Evolutionary conservation across 2,113 vertebrate genomes (phyloP), one percentile per base, ranked within the genome.

Genomic region (Acanthochromis polyacanthus): DNA sequence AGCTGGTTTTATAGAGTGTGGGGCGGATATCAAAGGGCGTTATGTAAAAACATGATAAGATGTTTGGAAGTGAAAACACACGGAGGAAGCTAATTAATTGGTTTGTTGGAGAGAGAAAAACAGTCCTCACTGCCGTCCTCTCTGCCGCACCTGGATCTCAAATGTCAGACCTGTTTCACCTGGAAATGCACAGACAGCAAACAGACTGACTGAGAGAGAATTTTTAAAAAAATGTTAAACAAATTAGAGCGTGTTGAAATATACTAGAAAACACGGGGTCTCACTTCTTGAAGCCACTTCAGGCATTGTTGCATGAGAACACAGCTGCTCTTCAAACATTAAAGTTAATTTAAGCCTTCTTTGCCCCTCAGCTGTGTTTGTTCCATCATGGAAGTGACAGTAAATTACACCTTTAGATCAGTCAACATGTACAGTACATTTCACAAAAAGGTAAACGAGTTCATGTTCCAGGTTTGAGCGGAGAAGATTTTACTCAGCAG

Each of bases 151-250:
- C 89, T 88, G 91, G 69, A 60, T 81, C 53, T 87, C 76, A 66
- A 80, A 74, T 85, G 36, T 78, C 85, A 69, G 72, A 73, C 83
- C 71, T 78, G 78, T 75, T 82, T 92, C 64, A 86, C 71, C 83
- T 83, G 81, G 74, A 86, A 16, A 46, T 40, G 69, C 78, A 79
- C 32, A 67, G 45, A 84, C 22, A 20, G 65, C 66, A 85, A 90
- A 81, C 81, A 83, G 81, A 75, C 58, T 38, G 51, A 50, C 67
- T 67, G 16, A 23, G 28, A 15, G 28, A 28, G 25, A 10, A 43
- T 12, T 43, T 43, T 12, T 43, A 15, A 4, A 2, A 10, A 43
- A 15, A 43, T 12, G 40, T 43, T 43, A 43, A 15, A 15, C 4
- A 3, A 43, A 40, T 40, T 40, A 11, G 12, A 12, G 12, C 6